Conservation (phyloP, 2,113 vertebrate genomes). For the Nicator chloris region DNA sequence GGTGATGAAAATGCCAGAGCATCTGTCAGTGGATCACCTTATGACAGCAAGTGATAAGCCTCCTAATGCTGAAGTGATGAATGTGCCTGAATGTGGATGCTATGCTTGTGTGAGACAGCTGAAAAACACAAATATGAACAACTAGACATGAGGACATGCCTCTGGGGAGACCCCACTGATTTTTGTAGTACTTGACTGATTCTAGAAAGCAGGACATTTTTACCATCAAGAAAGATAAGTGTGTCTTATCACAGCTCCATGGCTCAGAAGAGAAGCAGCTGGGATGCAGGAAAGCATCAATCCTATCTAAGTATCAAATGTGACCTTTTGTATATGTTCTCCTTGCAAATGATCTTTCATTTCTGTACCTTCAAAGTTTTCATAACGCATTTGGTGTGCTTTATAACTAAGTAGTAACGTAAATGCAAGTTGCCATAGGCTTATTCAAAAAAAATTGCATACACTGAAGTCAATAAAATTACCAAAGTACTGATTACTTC, state of each 20-base stretch:
- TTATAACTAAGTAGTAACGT: constrained; percentile 1
- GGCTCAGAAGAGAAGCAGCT: constrained; percentile 13
- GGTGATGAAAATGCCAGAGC: neutral
- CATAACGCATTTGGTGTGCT: neutral
- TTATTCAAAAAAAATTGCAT: neutral
- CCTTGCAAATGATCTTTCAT: constrained; percentile 39
- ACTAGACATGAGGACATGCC: constrained; percentile 21
- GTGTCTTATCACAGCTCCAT: constrained; percentile 35
- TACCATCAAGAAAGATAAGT: constrained; percentile 41
- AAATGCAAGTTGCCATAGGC: neutral
- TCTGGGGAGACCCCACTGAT: constrained; percentile 4
- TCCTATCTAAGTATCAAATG: constrained; percentile 27
- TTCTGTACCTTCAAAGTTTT: constrained; percentile 13
- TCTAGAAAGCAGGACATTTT: constrained; percentile 36
- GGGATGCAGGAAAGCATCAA: constrained; percentile 37
- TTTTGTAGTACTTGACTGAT: constrained; percentile 41
- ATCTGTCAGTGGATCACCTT: constrained; percentile 39
- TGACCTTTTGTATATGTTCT: constrained; percentile 41
- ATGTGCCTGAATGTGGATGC: neutral
- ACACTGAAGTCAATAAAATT: neutral
- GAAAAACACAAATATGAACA: constrained; percentile 42
- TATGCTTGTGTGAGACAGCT: constrained; percentile 5
- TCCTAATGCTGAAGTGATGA: constrained; percentile 42
- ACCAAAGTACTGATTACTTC: neutral
- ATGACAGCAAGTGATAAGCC: constrained; percentile 49